phyloP scores from a whole-genome alignment of 1,140 invertebrate genomes.

The Atta colombica region DNA sequence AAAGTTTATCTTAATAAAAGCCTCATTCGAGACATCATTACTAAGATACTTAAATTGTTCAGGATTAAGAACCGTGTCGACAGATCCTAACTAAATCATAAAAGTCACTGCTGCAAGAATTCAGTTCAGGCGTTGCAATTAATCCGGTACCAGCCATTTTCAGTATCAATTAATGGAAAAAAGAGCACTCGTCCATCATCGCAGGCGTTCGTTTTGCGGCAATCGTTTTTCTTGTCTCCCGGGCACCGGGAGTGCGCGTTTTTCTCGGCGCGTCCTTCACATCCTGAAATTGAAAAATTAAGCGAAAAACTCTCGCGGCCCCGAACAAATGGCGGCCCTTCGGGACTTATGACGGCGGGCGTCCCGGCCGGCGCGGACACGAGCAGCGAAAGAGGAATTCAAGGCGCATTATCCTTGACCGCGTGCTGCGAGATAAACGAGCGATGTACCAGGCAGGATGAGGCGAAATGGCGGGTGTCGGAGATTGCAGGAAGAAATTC shows the following conservation, averaged over 20 bases:
- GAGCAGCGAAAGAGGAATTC: constrained; percentile 32
- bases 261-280: constrained; percentile 37
- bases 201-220: constrained; percentile 1
- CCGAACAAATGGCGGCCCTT: constrained; percentile 58
- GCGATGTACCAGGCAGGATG: constrained; percentile 43
- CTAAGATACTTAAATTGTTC: background rate
- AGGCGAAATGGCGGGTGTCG: constrained; percentile 46
- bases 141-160: background rate
- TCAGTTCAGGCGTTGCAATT: background rate
- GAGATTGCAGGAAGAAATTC: constrained; percentile 57
- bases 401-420: constrained; percentile 60
- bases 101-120: background rate
- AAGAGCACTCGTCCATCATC: constrained; percentile 35
- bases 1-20: background rate
- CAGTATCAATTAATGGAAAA: constrained; percentile 44
- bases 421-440: constrained; percentile 60
- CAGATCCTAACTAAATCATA: background rate
- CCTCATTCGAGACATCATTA: background rate
- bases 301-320: constrained; percentile 50
- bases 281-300: constrained; percentile 61
- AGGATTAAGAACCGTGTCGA: background rate
- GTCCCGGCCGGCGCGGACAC: background rate
- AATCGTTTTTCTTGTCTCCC: constrained; percentile 41
- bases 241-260: constrained; percentile 31
- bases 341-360: constrained; percentile 49